Base-by-base conservation (phyloP, 2,113 vertebrate species). In the Acrocephalus kingi region DNA sequence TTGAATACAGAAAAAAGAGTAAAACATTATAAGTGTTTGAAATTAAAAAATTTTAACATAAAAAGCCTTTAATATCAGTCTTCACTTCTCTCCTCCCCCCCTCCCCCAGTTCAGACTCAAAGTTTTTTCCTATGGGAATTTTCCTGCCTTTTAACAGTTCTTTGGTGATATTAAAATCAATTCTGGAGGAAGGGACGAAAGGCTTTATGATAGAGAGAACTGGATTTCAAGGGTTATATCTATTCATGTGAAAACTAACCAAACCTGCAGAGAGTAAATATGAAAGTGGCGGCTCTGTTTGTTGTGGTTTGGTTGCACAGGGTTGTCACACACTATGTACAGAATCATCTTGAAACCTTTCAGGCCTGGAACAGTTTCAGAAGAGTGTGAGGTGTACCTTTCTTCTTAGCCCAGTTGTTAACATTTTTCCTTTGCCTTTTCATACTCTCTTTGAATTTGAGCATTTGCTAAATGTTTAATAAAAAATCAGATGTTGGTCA, bases 121-220 rank as follows among this genome's bases (percentile, higher is more conserved):
- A 89, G 9, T 33, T 81, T 94, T 94, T 96, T 94, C 88, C 76
- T 87, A 9, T 94, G 91, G 89, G 89, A 97, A 91, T 79, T 92
- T 92, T 89, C 76, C 31, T 94, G 41, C 49, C 77, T 92, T 94
- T 72, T 91, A 84, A 68, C 45, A 68, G 15, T 84, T 84, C 28
- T 72, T 89, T 71, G 46, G 48, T 95, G 28, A 43, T 87, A 94
- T 64, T 94, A 95, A 94, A 95, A 95, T 73, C 31, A 59, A 2
- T 81, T 91, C 43, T 84, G 68, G 45, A 86, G 30, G 84, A 84
- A 62, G 49, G 56, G 68, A 94, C 39, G 18, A 63, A 85, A 51
- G 52, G 43, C 27, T 52, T 84, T 78, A 55, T 66, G 41, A 62
- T 14, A 43, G 56, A 33, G 76, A 72, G 45, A 77, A 69, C 59